A percentile compares a stretch with the other conserved stretches of the same genome.
Evolutionary conservation across 2,113 vertebrate genomes (phyloP).

Genomic region (Oryzias javanicus): DNA sequence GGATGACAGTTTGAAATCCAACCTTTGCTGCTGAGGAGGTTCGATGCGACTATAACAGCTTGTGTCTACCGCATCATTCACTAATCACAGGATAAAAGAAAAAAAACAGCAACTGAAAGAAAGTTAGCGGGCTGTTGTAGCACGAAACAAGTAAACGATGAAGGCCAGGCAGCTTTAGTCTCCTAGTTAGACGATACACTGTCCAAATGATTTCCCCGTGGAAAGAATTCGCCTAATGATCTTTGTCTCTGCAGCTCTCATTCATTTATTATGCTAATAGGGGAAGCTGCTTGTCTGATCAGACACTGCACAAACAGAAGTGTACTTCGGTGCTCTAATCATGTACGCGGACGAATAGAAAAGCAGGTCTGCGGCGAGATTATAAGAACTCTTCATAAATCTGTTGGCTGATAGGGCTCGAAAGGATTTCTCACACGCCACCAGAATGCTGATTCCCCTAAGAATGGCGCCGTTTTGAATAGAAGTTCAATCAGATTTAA

Average conservation of each 20-base stretch:
- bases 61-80: conserved; percentile 40
- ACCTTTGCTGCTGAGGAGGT: conserved; percentile 38
- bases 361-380: conserved; percentile 24
- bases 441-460: conserved; percentile 21
- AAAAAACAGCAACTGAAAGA: conserved; percentile 8
- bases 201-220: conserved; percentile 53
- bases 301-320: conserved; percentile 42
- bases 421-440: conserved; percentile 26
- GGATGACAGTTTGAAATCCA: conserved; percentile 45
- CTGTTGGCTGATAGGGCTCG: conserved; percentile 42
- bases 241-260: conserved; percentile 50
- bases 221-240: conserved; percentile 56
- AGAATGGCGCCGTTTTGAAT: conserved; percentile 20
- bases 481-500: conserved; percentile 13
- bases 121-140: conserved; percentile 6
- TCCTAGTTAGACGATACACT: conserved; percentile 42
- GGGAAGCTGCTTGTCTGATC: conserved; percentile 46
- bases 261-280: conserved; percentile 61
- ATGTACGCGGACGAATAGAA: conserved; percentile 33
- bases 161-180: conserved; percentile 22
- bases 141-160: conserved; percentile 12
- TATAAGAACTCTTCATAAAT: conserved; percentile 47
- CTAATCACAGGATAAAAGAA: conserved; percentile 28
- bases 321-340: conserved; percentile 41
- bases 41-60: conserved; percentile 42